phyloP scores from a whole-genome alignment of 2,113 vertebrate genomes.

The Aptenodytes forsteri region DNA sequence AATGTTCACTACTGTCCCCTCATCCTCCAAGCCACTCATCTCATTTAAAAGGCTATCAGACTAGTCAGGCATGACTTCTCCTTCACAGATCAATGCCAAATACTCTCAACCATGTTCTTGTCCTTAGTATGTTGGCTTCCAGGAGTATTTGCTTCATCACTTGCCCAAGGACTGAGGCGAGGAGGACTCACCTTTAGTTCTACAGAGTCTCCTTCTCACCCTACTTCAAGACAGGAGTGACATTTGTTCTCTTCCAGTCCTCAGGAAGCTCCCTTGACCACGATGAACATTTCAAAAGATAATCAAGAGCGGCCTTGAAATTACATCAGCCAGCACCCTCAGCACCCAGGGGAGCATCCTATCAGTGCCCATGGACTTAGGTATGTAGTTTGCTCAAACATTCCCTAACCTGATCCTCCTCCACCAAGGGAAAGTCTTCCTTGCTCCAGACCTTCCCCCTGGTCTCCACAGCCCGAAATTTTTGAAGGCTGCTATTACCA shows the following conservation, averaged over 20 bases:
- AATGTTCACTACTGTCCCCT: neutral
- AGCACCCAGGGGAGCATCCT: neutral
- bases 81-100: neutral
- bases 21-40: neutral
- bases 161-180: neutral
- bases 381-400: neutral
- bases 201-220: neutral
- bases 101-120: neutral
- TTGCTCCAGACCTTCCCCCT: neutral
- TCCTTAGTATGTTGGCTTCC: neutral
- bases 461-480: neutral
- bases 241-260: neutral
- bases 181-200: neutral
- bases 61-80: neutral
- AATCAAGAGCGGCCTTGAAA: neutral
- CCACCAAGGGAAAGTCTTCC: neutral
- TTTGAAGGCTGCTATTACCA: neutral
- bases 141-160: neutral
- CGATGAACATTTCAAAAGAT: neutral
- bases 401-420: neutral
- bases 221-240: neutral
- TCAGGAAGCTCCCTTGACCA: neutral
- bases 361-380: neutral
- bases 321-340: neutral
- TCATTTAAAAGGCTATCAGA: neutral